Conservation (phyloP, 2,797 vertebrate species). For the Cryptoblepharus egeriae region DNA sequence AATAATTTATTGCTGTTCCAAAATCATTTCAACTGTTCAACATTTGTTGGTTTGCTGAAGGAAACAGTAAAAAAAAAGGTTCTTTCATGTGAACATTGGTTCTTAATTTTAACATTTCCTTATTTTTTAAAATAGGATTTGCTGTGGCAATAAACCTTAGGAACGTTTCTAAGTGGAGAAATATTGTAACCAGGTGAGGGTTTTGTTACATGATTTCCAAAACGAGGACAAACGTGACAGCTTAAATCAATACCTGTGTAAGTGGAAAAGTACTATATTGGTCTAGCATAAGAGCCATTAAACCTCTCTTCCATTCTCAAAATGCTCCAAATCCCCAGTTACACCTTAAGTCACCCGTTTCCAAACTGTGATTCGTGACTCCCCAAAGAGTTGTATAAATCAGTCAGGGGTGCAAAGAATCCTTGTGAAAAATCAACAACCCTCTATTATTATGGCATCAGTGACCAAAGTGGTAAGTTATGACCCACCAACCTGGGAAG, state of each 20-base stretch:
- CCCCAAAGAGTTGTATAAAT: too few species aligned
- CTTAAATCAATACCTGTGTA: background rate
- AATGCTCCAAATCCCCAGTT: background rate
- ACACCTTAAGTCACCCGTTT: background rate
- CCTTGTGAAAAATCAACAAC: too few species aligned
- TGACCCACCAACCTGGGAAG: too few species aligned
- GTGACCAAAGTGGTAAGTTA: too few species aligned
- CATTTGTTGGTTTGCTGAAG: constrained; percentile 74
- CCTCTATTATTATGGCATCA: too few species aligned
- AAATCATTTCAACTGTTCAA: constrained; percentile 73
- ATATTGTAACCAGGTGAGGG: constrained; percentile 72
- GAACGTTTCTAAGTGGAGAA: constrained; percentile 68
- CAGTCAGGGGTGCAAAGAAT: too few species aligned
- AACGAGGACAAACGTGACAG: constrained; percentile 16
- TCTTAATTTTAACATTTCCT: constrained; percentile 79
- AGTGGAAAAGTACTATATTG: fast-evolving
- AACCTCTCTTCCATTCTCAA: fast-evolving
- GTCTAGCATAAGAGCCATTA: background rate
- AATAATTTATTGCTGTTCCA: constrained; percentile 77
- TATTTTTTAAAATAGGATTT: constrained; percentile 67
- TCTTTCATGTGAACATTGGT: constrained; percentile 76
- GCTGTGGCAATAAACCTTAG: constrained; percentile 70
- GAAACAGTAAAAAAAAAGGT: constrained; percentile 67
- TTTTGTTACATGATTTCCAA: constrained; percentile 41
- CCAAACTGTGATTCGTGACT: too few species aligned